A percentile compares a stretch with the other conserved stretches of the same genome.
Evolutionary conservation across 2,113 vertebrate genomes (phyloP).

Genomic region (Brachionichthys hirsutus): DNA sequence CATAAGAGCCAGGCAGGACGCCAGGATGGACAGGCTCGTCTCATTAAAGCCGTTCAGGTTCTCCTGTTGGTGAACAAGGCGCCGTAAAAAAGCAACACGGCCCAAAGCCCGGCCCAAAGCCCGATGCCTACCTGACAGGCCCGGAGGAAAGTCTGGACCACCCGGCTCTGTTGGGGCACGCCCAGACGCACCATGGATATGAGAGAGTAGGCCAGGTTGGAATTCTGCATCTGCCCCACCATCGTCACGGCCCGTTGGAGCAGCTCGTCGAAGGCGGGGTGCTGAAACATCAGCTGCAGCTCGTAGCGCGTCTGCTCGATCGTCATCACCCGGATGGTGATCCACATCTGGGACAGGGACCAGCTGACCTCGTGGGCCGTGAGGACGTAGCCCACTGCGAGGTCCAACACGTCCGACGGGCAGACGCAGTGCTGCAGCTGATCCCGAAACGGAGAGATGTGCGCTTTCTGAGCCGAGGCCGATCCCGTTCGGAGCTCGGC

Average conservation of each 20-base stretch:
- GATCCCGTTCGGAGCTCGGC: background rate
- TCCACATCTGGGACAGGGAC: slow-evolving; percentile 79
- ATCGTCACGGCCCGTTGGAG: slow-evolving; percentile 74
- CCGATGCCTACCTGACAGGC: slow-evolving; percentile 79
- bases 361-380: slow-evolving; percentile 66
- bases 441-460: slow-evolving; percentile 1
- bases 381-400: slow-evolving; percentile 38
- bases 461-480: fast-evolving
- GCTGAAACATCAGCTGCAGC: slow-evolving; percentile 82
- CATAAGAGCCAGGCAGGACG: slow-evolving; percentile 76
- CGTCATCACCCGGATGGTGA: slow-evolving; percentile 73
- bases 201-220: slow-evolving; percentile 78
- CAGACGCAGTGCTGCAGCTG: slow-evolving; percentile 74
- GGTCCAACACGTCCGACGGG: slow-evolving; percentile 84
- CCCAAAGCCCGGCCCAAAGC: background rate
- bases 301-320: slow-evolving; percentile 80
- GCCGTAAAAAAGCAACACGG: background rate
- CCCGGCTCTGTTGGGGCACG: slow-evolving; percentile 80
- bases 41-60: slow-evolving; percentile 86
- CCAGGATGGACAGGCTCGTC: slow-evolving; percentile 81
- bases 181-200: slow-evolving; percentile 81
- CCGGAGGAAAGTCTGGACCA: slow-evolving; percentile 86
- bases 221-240: slow-evolving; percentile 52
- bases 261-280: slow-evolving; percentile 77
- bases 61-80: slow-evolving; percentile 75